These are phyloP conservation scores for Orchestia grillus DNA, from an alignment of 1,140 invertebrate species.

Conservation along the genomic window DNA sequence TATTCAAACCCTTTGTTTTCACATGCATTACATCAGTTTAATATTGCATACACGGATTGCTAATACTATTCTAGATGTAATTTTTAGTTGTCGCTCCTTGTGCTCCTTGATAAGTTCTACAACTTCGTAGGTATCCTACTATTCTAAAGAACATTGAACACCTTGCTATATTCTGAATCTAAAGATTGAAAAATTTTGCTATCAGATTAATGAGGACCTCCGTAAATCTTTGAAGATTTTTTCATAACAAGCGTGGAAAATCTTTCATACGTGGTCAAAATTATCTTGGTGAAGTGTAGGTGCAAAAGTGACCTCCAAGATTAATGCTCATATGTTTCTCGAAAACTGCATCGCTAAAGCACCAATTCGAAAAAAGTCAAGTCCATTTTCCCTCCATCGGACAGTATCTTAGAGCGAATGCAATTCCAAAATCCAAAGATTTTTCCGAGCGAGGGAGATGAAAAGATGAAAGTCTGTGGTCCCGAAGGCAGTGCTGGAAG, in stretches of 20 bases:
- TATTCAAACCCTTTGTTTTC: no score
- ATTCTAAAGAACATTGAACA: no score
- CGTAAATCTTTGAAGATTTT: neutral
- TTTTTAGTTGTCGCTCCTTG: no score
- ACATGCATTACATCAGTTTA: no score
- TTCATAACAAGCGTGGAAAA: neutral
- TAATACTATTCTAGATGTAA: no score
- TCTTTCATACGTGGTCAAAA: neutral
- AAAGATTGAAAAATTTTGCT: no score
- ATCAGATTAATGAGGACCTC: no score
- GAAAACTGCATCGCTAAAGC: neutral
- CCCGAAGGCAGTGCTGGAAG: neutral
- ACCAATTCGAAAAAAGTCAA: neutral
- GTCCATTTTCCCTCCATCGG: neutral
- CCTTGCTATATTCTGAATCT: no score
- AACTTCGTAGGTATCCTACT: no score
- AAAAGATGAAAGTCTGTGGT: neutral
- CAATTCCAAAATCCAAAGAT: neutral
- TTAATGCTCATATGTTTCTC: neutral
- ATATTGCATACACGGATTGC: no score
- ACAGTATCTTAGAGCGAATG: neutral
- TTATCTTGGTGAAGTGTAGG: neutral
- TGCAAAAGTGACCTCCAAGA: neutral
- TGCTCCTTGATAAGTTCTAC: no score
- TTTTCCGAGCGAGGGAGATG: neutral